Evolutionary conservation across 1,140 invertebrate species (phyloP).

Genomic region (Diploscapter pachys): DNA sequence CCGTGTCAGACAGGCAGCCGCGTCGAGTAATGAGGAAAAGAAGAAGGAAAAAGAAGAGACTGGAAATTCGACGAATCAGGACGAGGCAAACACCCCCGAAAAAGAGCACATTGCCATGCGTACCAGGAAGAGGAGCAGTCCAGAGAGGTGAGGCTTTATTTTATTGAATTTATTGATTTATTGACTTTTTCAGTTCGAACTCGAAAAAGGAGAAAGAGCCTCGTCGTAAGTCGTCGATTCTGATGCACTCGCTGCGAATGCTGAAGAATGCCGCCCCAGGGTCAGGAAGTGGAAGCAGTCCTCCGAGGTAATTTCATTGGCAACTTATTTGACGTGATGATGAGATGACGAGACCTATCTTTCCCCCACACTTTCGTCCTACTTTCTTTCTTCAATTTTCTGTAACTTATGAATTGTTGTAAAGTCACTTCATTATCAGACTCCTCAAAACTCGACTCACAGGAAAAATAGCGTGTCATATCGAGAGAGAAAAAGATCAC

Average conservation of each 20-base stretch:
- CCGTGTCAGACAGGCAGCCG: background rate
- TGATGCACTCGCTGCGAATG: slow-evolving; percentile 28
- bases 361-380: too few species aligned
- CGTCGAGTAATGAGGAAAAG: background rate
- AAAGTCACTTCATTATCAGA: too few species aligned
- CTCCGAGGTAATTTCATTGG: background rate
- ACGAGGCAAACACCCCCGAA: background rate
- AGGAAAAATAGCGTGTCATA: too few species aligned
- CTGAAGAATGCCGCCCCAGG: slow-evolving; percentile 19
- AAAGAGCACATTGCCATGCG: background rate
- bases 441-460: too few species aligned
- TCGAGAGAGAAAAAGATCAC: too few species aligned
- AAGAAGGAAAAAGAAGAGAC: background rate
- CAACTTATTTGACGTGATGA: too few species aligned
- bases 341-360: too few species aligned
- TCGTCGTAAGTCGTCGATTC: slow-evolving; percentile 22
- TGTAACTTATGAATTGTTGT: too few species aligned
- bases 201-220: slow-evolving; percentile 34
- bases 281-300: slow-evolving; percentile 5
- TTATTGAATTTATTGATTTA: background rate
- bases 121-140: slow-evolving; percentile 22
- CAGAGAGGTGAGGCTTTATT: slow-evolving; percentile 2
- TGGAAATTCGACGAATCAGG: background rate
- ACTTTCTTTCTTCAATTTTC: too few species aligned
- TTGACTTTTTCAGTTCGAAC: slow-evolving; percentile 4